Evolutionary conservation across 2,113 vertebrate species (phyloP), one percentile per base, ranked within the genome.

Genomic region (Puffinus mauretanicus): DNA sequence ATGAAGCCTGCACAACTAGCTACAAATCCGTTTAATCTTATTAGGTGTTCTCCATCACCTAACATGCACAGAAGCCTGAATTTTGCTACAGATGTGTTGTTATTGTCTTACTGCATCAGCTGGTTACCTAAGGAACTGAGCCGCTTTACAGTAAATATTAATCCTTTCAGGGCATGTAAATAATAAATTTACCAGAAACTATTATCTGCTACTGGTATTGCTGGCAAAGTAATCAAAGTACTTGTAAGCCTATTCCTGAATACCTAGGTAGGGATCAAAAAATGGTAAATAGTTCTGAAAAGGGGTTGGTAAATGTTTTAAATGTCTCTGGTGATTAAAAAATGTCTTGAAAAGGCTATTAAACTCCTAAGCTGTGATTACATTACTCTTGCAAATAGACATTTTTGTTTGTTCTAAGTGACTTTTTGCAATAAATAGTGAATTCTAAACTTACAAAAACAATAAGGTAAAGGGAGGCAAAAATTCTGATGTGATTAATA

Each of bases 241-340:
- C 52, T 79, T 89, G 15, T 88, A 88, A 88, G 38, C 61, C 54
- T 94, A 19, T 88, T 96, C 86, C 49, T 93, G 40, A 67, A 58
- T 92, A 83, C 18, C 25, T 87, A 42, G 66, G 75, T 67, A 62
- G 79, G 76, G 66, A 88, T 83, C 88, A 95, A 71, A 92, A 96
- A 94, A 89, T 66, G 46, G 80, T 94, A 90, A 97, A 89, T 70
- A 82, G 38, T 66, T 94, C 66, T 88, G 61, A 96, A 97, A 97
- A 85, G 40, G 69, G 71, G 24, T 91, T 78, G 32, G 67, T 86
- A 95, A 97, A 93, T 94, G 81, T 86, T 96, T 94, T 89, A 94
- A 96, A 90, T 94, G 47, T 83, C 49, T 92, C 54, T 82, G 65
- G 46, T 85, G 57, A 91, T 96, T 92, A 87, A 94, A 78, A 88